Conservation (phyloP, 30 jellyfish, hydroid and myxozoan genomes). For the Morbakka virulenta region DNA sequence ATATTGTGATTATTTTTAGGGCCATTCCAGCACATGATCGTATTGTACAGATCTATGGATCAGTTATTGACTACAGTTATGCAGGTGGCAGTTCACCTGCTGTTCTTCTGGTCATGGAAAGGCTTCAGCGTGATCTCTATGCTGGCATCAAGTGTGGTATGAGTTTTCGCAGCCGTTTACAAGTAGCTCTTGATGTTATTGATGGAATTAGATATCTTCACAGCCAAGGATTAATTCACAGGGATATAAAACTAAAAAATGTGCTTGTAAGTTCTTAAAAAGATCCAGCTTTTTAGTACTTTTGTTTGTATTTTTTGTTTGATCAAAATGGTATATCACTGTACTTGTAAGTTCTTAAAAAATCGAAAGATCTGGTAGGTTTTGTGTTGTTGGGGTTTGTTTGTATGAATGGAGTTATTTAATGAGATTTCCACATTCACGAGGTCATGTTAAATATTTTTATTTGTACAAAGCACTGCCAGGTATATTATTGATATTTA, state of each 20-base stretch:
- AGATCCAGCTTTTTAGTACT: neutral
- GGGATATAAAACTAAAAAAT: constrained; percentile 91
- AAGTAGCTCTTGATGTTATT: constrained; percentile 95
- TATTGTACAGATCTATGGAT: constrained; percentile 89
- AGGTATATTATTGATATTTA: too few relatives aligned
- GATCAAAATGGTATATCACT: too few relatives aligned
- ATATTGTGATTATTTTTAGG: too few relatives aligned
- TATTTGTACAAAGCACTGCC: too few relatives aligned
- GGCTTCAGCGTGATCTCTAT: constrained; percentile 94
- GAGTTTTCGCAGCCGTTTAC: constrained; percentile 99
- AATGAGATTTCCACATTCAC: too few relatives aligned
- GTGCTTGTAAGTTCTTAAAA: constrained; percentile 85
- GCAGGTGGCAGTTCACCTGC: constrained; percentile 99
- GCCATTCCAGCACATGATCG: constrained; percentile 98
- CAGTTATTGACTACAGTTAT: constrained; percentile 94
- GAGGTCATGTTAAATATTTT: too few relatives aligned
- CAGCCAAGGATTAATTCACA: constrained; percentile 96
- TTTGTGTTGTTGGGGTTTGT: too few relatives aligned
- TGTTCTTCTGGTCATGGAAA: constrained; percentile 92
- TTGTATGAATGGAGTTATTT: too few relatives aligned
- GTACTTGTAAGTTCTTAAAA: too few relatives aligned
- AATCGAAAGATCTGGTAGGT: too few relatives aligned
- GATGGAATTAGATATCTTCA: constrained; percentile 95
- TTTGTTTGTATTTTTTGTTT: too few relatives aligned
- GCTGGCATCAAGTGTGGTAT: constrained; percentile 98